These are phyloP conservation scores for Heteromurus nitidus DNA, from an alignment of 2,888 invertebrate species.

Conservation along the genomic window DNA sequence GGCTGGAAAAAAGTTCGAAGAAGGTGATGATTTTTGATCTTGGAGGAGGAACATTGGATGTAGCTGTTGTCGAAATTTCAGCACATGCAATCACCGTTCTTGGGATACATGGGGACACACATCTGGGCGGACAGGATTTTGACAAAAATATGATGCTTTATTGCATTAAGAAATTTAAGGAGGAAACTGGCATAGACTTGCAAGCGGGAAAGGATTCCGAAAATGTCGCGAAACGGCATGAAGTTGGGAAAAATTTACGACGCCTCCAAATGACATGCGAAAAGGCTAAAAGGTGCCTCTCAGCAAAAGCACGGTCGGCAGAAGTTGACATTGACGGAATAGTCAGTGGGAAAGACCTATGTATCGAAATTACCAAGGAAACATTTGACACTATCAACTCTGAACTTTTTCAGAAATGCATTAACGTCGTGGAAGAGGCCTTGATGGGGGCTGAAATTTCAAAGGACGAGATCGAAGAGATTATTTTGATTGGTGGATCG, in stretches of 20 bases:
- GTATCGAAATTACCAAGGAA: slow-evolving; percentile 28
- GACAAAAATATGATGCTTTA: slow-evolving; percentile 77
- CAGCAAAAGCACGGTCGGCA: neutral
- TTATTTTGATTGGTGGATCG: slow-evolving; percentile 88
- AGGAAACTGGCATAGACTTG: slow-evolving; percentile 75
- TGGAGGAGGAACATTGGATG: slow-evolving; percentile 70
- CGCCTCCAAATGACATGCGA: slow-evolving; percentile 53
- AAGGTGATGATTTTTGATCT: slow-evolving; percentile 61
- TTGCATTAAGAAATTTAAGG: slow-evolving; percentile 78
- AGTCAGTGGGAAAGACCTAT: slow-evolving; percentile 27
- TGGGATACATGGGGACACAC: slow-evolving; percentile 49
- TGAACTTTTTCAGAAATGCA: slow-evolving; percentile 32
- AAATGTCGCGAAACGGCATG: neutral
- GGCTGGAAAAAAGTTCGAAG: slow-evolving; percentile 4
- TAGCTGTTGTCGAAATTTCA: slow-evolving; percentile 43
- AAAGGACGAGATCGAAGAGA: slow-evolving; percentile 75
- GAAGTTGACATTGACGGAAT: slow-evolving; percentile 13
- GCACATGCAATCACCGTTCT: slow-evolving; percentile 17
- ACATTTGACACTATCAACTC: slow-evolving; percentile 52
- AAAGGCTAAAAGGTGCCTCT: slow-evolving; percentile 29
- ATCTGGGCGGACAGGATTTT: slow-evolving; percentile 61
- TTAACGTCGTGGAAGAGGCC: slow-evolving; percentile 38
- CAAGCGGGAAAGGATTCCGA: slow-evolving; percentile 39
- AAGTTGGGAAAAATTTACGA: slow-evolving; percentile 15
- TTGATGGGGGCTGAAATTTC: slow-evolving; percentile 16